phyloP scores from a whole-genome alignment of 2,113 vertebrate species.

The Ranitomeya imitator region DNA sequence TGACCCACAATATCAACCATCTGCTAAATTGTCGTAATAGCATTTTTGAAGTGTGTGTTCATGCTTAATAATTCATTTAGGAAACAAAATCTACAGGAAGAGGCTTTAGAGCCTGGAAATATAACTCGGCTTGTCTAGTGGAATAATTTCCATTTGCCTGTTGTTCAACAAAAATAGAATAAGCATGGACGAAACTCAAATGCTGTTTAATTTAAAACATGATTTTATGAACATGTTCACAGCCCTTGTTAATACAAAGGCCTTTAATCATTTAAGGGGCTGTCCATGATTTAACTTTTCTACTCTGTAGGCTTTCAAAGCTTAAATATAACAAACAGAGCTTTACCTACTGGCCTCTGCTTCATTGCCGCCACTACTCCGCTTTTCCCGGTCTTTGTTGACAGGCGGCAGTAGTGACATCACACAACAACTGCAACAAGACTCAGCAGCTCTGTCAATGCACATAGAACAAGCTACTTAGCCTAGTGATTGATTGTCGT shows the following conservation, averaged over 20 bases:
- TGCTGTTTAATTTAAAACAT: constrained; percentile 37
- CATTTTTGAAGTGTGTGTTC: constrained; percentile 72
- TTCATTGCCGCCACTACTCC: too few relatives aligned
- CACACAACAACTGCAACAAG: too few relatives aligned
- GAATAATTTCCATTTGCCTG: constrained; percentile 62
- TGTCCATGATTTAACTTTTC: too few relatives aligned
- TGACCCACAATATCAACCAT: constrained; percentile 70
- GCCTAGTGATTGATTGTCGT: too few relatives aligned
- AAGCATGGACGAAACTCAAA: constrained; percentile 55
- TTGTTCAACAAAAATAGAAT: constrained; percentile 63
- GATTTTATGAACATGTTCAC: constrained; percentile 18
- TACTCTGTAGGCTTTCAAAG: too few relatives aligned
- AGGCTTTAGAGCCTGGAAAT: constrained; percentile 62
- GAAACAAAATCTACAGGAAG: constrained; percentile 66
- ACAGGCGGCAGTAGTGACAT: too few relatives aligned
- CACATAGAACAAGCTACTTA: too few relatives aligned
- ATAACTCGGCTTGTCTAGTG: constrained; percentile 68
- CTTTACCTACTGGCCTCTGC: too few relatives aligned
- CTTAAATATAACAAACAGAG: too few relatives aligned
- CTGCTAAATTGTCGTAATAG: constrained; percentile 71
- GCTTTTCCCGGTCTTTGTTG: too few relatives aligned
- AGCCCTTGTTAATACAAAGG: background rate
- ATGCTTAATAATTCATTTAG: constrained; percentile 67
- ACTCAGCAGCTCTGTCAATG: too few relatives aligned
- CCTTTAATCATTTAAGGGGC: too few relatives aligned